Percentiles rank a stretch among this genome's conserved stretches.
phyloP scores from a whole-genome alignment of 2,888 invertebrate species.

The Agapetus fuscipes region DNA sequence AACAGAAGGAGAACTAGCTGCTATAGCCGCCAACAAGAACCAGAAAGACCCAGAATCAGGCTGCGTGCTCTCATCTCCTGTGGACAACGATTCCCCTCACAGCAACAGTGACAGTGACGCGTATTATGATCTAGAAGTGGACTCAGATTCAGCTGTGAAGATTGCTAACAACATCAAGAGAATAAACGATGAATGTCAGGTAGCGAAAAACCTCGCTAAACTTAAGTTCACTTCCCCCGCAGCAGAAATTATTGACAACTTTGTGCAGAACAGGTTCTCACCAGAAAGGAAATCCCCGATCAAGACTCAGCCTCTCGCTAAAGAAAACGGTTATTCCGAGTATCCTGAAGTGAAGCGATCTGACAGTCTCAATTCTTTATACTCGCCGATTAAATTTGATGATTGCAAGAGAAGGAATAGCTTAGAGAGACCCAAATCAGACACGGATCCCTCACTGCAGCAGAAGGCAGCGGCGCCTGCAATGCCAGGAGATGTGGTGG shows the following conservation, averaged over 20 bases:
- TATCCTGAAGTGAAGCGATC: slow-evolving; percentile 29
- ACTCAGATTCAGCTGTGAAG: slow-evolving; percentile 24
- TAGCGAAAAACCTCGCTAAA: slow-evolving; percentile 7
- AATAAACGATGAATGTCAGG: slow-evolving; percentile 22
- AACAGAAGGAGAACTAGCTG: slow-evolving; percentile 46
- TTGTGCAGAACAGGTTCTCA: slow-evolving; percentile 36
- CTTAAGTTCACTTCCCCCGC: slow-evolving; percentile 11
- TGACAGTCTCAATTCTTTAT: slow-evolving; percentile 25
- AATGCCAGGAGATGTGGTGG: slow-evolving; percentile 24
- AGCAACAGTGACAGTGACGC: slow-evolving; percentile 38
- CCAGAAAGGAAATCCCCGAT: slow-evolving; percentile 37
- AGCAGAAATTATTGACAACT: slow-evolving; percentile 14
- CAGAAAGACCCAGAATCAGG: slow-evolving; percentile 38
- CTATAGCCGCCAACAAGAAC: slow-evolving; percentile 43
- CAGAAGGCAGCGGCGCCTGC: slow-evolving; percentile 21
- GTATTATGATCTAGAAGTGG: slow-evolving; percentile 29
- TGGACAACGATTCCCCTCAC: slow-evolving; percentile 23
- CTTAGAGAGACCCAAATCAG: slow-evolving; percentile 28
- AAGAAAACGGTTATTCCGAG: slow-evolving; percentile 36
- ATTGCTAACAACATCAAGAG: slow-evolving; percentile 24
- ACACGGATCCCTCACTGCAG: no score
- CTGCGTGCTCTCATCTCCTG: slow-evolving; percentile 34
- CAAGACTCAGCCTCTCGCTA: slow-evolving; percentile 33
- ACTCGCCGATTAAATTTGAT: slow-evolving; percentile 41
- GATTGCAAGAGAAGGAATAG: slow-evolving; percentile 32